Conservation (phyloP, 2,113 vertebrate genomes). For the Albula glossodonta region DNA sequence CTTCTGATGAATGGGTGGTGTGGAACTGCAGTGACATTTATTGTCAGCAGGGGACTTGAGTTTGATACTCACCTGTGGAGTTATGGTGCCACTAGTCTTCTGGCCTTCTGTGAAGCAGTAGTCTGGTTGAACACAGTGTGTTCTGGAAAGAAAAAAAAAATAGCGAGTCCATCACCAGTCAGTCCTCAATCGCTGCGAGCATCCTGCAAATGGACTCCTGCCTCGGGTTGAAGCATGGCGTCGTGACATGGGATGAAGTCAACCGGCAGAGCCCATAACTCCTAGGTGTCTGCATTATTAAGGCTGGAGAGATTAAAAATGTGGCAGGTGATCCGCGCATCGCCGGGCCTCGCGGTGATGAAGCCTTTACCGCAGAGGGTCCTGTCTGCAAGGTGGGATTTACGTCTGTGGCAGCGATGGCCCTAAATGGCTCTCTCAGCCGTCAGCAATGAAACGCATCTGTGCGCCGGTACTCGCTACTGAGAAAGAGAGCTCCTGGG, state of each 20-base stretch:
- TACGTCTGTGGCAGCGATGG: neutral
- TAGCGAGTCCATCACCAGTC: too few relatives aligned
- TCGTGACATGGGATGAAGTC: conserved; percentile 47
- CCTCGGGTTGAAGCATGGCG: neutral
- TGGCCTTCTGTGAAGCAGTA: too few relatives aligned
- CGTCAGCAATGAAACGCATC: neutral
- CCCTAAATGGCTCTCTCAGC: neutral
- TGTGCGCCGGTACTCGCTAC: too few relatives aligned
- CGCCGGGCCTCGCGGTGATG: conserved; percentile 56
- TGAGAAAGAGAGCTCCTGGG: too few relatives aligned
- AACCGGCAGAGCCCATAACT: conserved; percentile 55
- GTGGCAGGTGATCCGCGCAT: conserved; percentile 63
- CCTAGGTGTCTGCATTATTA: conserved; percentile 47
- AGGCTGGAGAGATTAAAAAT: conserved; percentile 72
- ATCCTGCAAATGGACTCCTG: neutral
- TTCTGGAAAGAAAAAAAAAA: too few relatives aligned
- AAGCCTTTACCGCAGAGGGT: conserved; percentile 47
- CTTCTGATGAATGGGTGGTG: neutral
- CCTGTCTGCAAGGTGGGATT: conserved; percentile 11
- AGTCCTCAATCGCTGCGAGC: too few relatives aligned
- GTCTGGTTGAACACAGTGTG: too few relatives aligned
- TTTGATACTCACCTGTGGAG: too few relatives aligned
- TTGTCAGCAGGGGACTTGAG: too few relatives aligned
- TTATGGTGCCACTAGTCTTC: too few relatives aligned
- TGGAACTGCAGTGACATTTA: too few relatives aligned